Evolutionary conservation across 2,797 vertebrate genomes (phyloP).

Genomic region (Schizothorax lantsangensis): DNA sequence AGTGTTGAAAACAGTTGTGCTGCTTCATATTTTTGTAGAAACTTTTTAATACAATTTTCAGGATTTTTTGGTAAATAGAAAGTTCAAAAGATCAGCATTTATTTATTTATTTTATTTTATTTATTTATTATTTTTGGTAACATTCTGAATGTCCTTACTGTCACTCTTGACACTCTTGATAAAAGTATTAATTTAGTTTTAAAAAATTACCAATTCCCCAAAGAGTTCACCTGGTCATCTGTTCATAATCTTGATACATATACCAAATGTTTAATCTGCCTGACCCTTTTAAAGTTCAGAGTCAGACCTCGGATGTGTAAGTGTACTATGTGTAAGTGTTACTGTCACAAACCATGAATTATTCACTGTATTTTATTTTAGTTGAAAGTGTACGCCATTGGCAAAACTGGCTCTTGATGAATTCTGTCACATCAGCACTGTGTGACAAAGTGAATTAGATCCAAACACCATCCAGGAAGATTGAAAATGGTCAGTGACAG

Average conservation of each 20-base stretch:
- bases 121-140: not conserved
- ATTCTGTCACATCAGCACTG: constrained; percentile 50
- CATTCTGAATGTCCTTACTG: not conserved
- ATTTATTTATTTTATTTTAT: not conserved
- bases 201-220: not conserved
- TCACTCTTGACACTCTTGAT: not conserved
- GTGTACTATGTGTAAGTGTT: constrained; percentile 5
- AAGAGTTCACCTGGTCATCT: not conserved
- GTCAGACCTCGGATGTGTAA: not conserved
- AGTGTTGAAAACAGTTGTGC: no score
- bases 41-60: not conserved
- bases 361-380: constrained; percentile 40
- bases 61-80: not conserved
- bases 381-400: constrained; percentile 30
- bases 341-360: constrained; percentile 21
- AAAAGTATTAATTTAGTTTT: not conserved
- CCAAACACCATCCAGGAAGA: constrained; percentile 41
- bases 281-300: constrained; percentile 7
- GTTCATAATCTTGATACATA: not conserved
- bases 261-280: not conserved
- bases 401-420: constrained; percentile 38
- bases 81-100: not conserved
- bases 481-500: constrained; percentile 51
- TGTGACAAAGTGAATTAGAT: constrained; percentile 55
- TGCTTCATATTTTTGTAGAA: no score